Base-by-base conservation (phyloP, 2,888 invertebrate genomes). In the Stramonita haemastoma region DNA sequence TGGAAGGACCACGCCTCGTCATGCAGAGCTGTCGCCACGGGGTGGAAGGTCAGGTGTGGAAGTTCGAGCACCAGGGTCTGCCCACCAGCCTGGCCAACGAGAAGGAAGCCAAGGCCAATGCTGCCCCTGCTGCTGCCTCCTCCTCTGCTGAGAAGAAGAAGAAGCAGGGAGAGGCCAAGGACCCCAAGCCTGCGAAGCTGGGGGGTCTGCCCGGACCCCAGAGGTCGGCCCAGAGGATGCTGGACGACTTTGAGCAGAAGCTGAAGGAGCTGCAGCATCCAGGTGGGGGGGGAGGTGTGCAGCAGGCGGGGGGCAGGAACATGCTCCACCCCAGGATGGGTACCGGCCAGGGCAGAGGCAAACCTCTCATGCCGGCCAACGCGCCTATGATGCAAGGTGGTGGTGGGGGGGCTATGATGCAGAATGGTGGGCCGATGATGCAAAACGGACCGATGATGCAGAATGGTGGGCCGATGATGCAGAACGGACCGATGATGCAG, bases 11-110 rank as follows among this genome's bases (percentile, higher is more conserved):
- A 4, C 90, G 87, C 15, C 92, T 93, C 17, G 88, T 93, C 0
- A 93, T 93, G 92, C 91, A 91, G 89, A 87, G 89, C 17, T 94
- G 94, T 89, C 87, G 92, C 32, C 46, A 86, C 29, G 83, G 89
- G 6, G 90, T 87, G n/a, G 88, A 91, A 0, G 91, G 93, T 32
- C 94, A 94, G 87, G 85, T 92, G 22, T 94, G 94, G 94, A 92
- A 92, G 84, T 94, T 94, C 89, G 92, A 92, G 77, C 56, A 86
- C n/a, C 57, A 85, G 26, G 85, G 83, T 15, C n/a, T 34, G 6
- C 66, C 87, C 60, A 32, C 84, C 87, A 90, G 88, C 60, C 26
- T 85, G 66, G 81, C 83, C 36, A 66, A 66, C 66, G 60, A 83
- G 34, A 57, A 15, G 57, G 57, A 32, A 17, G 34, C 81, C 34